Percentiles rank a stretch among this genome's conserved stretches.
Evolutionary conservation across 23 tunicate species (phyloP).

Genomic region (Aplidium turbinatum): DNA sequence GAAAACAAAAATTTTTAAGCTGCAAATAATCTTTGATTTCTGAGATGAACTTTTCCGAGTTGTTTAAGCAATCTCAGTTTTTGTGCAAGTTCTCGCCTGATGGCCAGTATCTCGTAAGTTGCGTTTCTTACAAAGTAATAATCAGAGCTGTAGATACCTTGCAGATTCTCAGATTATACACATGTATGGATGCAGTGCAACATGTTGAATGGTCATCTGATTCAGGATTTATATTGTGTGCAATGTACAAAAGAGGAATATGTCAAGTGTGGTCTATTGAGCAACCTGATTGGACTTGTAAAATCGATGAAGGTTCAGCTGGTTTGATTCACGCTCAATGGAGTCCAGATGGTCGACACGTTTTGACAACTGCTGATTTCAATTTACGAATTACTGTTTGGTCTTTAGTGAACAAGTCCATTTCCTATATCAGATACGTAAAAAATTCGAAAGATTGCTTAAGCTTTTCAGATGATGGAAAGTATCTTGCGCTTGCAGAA

Average conservation of each 20-base stretch:
- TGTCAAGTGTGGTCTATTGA: conserved; percentile 98
- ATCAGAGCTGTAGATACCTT: conserved; percentile 70
- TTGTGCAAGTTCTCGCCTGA: conserved; percentile 81
- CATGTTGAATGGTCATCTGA: conserved; percentile 90
- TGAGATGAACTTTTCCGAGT: conserved; percentile 97
- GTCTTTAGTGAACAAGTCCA: conserved; percentile 93
- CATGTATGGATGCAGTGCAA: conserved; percentile 91
- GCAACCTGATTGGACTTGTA: conserved; percentile 98
- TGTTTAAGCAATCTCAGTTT: conserved; percentile 71
- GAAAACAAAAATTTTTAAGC: too few relatives aligned
- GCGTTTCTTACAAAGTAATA: conserved; percentile 90
- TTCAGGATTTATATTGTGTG: conserved; percentile 76
- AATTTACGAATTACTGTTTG: conserved; percentile 91
- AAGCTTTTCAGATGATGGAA: conserved; percentile 79
- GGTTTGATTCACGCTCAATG: conserved; percentile 84
- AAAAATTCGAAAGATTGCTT: conserved; percentile 92
- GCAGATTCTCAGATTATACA: conserved; percentile 84
- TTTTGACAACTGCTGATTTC: conserved; percentile 83
- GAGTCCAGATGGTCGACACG: conserved; percentile 96
- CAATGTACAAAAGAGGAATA: conserved; percentile 82
- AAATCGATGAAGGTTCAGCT: conserved; percentile 95
- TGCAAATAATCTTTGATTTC: too few relatives aligned
- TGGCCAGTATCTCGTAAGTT: conserved; percentile 72
- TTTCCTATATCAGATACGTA: conserved; percentile 83
- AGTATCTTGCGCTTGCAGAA: conserved; percentile 86